Evolutionary conservation across 1,140 invertebrate species (phyloP).

Genomic region (Babylonia areolata): DNA sequence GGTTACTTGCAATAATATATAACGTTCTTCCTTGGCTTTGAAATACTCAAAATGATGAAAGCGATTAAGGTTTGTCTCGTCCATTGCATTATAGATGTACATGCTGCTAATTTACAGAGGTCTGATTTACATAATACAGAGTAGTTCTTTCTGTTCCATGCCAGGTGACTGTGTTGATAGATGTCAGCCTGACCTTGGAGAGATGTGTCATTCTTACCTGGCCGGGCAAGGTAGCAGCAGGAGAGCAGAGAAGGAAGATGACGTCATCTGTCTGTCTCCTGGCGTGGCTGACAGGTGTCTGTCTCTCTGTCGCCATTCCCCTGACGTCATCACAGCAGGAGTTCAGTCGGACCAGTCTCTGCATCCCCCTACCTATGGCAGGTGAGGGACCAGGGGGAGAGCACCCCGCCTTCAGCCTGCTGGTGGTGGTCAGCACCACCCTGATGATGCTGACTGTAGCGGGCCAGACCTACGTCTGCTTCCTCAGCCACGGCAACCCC

Average conservation of each 20-base stretch:
- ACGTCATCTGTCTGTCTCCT: background rate
- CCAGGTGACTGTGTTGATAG: conserved; percentile 22
- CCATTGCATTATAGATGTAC: too few relatives aligned
- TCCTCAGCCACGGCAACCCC: background rate
- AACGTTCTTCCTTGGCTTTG: too few relatives aligned
- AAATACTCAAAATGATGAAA: too few relatives aligned
- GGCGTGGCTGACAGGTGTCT: conserved; percentile 33
- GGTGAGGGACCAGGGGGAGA: conserved; percentile 28
- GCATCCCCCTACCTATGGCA: conserved; percentile 52
- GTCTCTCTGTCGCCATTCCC: conserved; percentile 29
- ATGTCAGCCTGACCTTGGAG: conserved; percentile 52
- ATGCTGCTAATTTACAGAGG: too few relatives aligned
- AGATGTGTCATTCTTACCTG: conserved; percentile 1
- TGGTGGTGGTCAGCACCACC: conserved; percentile 48
- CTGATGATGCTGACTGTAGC: conserved; percentile 45
- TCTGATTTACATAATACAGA: too few relatives aligned
- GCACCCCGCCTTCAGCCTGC: conserved; percentile 47
- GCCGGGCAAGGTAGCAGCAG: background rate
- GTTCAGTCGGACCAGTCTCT: conserved; percentile 52
- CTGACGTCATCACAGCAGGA: conserved; percentile 26
- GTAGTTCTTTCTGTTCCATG: too few relatives aligned
- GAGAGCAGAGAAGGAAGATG: background rate
- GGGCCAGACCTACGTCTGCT: conserved; percentile 42
- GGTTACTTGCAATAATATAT: too few relatives aligned
- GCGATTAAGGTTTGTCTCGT: too few relatives aligned